Percentiles rank a stretch among this genome's conserved stretches.
phyloP scores from a whole-genome alignment of 2,888 invertebrate species.

The Noctua pronuba region DNA sequence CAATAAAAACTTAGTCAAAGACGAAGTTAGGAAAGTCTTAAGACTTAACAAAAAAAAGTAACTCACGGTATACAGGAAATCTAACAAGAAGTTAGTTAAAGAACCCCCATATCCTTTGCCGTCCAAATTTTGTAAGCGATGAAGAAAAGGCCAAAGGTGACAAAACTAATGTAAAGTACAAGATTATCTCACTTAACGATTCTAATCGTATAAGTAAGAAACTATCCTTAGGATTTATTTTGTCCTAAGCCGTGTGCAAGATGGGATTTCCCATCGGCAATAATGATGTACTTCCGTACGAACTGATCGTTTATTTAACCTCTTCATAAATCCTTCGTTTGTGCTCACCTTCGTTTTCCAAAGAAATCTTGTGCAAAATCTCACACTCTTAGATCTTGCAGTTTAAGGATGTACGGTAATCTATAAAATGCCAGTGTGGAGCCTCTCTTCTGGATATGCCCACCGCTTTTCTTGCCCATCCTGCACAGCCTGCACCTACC shows the following conservation, averaged over 20 bases:
- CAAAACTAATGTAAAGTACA: constrained; percentile 29
- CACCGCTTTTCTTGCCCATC: no score
- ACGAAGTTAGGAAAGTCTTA: constrained; percentile 4
- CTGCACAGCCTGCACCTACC: no score
- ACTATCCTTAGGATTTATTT: constrained; percentile 7
- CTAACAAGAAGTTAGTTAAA: not conserved
- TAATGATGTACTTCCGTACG: not conserved
- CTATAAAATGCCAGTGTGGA: no score
- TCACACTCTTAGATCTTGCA: not conserved
- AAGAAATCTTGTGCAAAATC: not conserved
- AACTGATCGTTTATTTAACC: not conserved
- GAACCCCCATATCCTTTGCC: constrained; percentile 1
- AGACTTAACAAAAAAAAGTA: constrained; percentile 8
- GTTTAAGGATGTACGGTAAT: not conserved
- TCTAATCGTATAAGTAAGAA: constrained; percentile 32
- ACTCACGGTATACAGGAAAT: not conserved
- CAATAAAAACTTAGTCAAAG: constrained; percentile 19
- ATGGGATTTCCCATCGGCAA: not conserved
- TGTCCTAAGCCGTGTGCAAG: not conserved
- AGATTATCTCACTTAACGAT: constrained; percentile 44
- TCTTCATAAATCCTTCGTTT: not conserved
- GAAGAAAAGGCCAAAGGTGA: not conserved
- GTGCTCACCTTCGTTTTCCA: not conserved
- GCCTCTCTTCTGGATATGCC: no score
- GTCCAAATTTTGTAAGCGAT: constrained; percentile 12